Evolutionary conservation across 2,888 invertebrate species (phyloP).

Genomic region (Sisyra terminalis): DNA sequence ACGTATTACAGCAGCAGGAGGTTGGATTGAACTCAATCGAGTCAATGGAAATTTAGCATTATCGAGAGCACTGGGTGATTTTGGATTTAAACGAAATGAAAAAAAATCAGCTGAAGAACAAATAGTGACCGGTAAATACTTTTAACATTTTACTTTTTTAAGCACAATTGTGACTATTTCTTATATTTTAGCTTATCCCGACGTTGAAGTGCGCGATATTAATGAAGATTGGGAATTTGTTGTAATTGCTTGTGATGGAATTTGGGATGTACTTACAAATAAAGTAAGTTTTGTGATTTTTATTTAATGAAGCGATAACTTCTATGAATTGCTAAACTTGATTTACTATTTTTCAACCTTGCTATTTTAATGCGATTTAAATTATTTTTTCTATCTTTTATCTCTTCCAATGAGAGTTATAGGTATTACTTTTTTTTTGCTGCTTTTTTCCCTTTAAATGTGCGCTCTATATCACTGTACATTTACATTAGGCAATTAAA

Average conservation of each 20-base stretch:
- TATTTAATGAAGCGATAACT: too few species aligned
- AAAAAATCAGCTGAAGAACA: conserved; percentile 79
- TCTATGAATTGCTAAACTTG: too few species aligned
- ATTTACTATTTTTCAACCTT: too few species aligned
- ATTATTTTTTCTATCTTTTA: too few species aligned
- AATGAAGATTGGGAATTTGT: conserved; percentile 92
- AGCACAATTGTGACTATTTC: not conserved
- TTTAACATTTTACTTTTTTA: too few species aligned
- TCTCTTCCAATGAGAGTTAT: too few species aligned
- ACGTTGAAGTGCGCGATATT: conserved; percentile 66
- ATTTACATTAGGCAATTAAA: too few species aligned
- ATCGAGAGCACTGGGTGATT: conserved; percentile 93
- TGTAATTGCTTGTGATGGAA: conserved; percentile 94
- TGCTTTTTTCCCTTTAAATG: too few species aligned
- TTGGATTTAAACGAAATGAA: conserved; percentile 85
- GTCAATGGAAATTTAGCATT: conserved; percentile 97
- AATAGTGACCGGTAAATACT: conserved; percentile 75
- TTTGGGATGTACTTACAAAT: conserved; percentile 96
- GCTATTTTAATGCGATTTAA: too few species aligned
- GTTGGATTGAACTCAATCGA: conserved; percentile 92
- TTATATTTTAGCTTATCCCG: conserved; percentile 65
- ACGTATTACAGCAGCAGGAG: conserved; percentile 86
- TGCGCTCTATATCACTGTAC: too few species aligned
- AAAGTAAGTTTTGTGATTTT: conserved; percentile 31
- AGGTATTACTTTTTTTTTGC: too few species aligned